phyloP scores from a whole-genome alignment of 2,888 invertebrate species.

The Polydrusus cervinus region DNA sequence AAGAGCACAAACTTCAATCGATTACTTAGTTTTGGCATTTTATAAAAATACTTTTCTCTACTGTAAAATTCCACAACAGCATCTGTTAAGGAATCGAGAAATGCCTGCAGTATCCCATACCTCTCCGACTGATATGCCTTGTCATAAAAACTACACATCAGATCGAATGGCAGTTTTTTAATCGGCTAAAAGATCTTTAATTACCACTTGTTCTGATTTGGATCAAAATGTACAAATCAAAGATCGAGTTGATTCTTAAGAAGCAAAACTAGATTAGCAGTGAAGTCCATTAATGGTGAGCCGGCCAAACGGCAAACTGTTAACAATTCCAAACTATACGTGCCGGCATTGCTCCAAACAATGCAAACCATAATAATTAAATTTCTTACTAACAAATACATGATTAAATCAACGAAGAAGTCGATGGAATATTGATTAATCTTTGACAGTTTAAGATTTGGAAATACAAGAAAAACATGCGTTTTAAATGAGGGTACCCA shows the following conservation, averaged over 20 bases:
- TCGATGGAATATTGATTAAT: slow-evolving; percentile 50
- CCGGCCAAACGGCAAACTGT: slow-evolving; percentile 34
- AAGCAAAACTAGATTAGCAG: slow-evolving; percentile 41
- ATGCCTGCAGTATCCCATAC: slow-evolving; percentile 20
- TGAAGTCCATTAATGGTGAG: slow-evolving; percentile 38
- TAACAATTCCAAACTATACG: slow-evolving; percentile 35
- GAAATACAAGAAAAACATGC: slow-evolving; percentile 38
- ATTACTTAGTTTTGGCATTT: no score
- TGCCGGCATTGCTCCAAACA: slow-evolving; percentile 36
- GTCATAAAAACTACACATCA: slow-evolving; percentile 16
- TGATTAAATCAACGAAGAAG: slow-evolving; percentile 45
- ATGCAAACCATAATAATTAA: slow-evolving; percentile 45
- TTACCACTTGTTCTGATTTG: slow-evolving; percentile 34
- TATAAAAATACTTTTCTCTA: background rate
- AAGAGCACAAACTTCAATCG: no score
- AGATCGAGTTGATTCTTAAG: slow-evolving; percentile 26
- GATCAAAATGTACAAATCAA: slow-evolving; percentile 30
- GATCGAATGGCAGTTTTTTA: slow-evolving; percentile 16
- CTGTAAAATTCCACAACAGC: slow-evolving; percentile 2
- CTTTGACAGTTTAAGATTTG: slow-evolving; percentile 39
- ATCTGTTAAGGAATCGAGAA: slow-evolving; percentile 2
- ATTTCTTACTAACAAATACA: slow-evolving; percentile 48
- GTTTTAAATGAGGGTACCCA: slow-evolving; percentile 20
- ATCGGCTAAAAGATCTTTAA: slow-evolving; percentile 24
- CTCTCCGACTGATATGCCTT: slow-evolving; percentile 6